A percentile compares a stretch with the other conserved stretches of the same genome.
Conservation (phyloP, 2,797 vertebrate genomes). For the Gymnothorax javanicus region DNA sequence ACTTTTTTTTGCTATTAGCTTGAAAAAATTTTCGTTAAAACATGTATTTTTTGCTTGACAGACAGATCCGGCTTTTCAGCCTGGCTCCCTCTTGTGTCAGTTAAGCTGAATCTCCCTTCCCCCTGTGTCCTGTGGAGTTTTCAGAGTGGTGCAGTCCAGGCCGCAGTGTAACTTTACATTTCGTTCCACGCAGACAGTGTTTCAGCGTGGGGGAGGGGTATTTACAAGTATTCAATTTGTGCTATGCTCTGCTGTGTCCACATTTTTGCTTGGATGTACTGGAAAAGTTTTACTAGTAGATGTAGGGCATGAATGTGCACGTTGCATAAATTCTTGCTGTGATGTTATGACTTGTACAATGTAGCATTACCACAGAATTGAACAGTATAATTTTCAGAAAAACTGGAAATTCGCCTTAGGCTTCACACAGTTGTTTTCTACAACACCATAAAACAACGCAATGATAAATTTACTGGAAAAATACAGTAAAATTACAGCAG, state of each 20-base stretch:
- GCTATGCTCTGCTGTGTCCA: constrained; percentile 3
- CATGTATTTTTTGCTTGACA: neutral
- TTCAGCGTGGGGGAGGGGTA: constrained; percentile 28
- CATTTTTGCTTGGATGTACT: constrained; percentile 9
- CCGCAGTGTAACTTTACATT: constrained; percentile 12
- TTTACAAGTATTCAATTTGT: neutral
- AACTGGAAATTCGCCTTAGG: no score
- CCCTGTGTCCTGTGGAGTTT: neutral
- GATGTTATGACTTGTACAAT: no score
- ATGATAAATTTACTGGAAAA: no score
- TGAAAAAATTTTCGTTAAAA: neutral
- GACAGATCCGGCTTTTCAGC: neutral
- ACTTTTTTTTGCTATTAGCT: neutral
- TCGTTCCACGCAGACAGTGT: constrained; percentile 4
- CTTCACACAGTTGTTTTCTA: no score
- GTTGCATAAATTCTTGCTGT: no score
- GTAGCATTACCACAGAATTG: no score
- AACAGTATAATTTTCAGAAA: no score
- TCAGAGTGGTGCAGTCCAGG: constrained; percentile 15
- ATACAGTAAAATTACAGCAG: no score
- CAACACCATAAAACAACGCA: no score
- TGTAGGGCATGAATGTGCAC: neutral
- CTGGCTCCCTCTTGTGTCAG: constrained; percentile 23
- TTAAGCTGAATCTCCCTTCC: neutral
- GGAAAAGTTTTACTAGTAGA: neutral